Percentiles rank a stretch among this genome's conserved stretches.
Evolutionary conservation across 2,888 invertebrate species (phyloP).

Genomic region (Cremastobaeus sp.): DNA sequence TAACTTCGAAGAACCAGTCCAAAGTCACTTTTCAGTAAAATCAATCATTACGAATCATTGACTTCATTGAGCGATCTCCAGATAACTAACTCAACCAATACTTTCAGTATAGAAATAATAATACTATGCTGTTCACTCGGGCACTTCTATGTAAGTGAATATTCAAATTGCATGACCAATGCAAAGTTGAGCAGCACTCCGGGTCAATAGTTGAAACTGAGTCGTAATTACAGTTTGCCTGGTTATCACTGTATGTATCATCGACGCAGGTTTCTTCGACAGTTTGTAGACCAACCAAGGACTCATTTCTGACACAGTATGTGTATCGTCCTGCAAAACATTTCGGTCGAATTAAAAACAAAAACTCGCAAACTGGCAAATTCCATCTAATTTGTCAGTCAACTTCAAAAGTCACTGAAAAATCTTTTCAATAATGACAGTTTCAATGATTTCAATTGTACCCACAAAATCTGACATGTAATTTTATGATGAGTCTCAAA

Average conservation of each 20-base stretch:
- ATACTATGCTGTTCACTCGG: constrained; percentile 19
- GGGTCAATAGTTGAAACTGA: constrained; percentile 82
- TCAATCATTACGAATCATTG: too few relatives aligned
- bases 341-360: background rate
- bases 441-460: too few relatives aligned
- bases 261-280: constrained; percentile 80
- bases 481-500: background rate
- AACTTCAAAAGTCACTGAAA: too few relatives aligned
- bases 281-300: constrained; percentile 88
- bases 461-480: too few relatives aligned
- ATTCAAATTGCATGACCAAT: constrained; percentile 5
- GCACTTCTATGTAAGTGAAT: constrained; percentile 7
- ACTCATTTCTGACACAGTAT: constrained; percentile 77
- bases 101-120: constrained; percentile 19
- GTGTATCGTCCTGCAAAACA: constrained; percentile 79
- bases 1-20: too few relatives aligned
- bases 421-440: too few relatives aligned
- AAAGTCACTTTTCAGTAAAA: too few relatives aligned
- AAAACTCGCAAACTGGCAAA: background rate
- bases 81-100: too few relatives aligned
- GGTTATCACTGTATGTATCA: constrained; percentile 85
- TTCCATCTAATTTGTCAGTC: too few relatives aligned
- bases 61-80: too few relatives aligned
- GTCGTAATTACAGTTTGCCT: constrained; percentile 93
- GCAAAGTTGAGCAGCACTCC: too few relatives aligned